Conservation (phyloP, 2,888 invertebrate species). For the Brachycybe producta region DNA sequence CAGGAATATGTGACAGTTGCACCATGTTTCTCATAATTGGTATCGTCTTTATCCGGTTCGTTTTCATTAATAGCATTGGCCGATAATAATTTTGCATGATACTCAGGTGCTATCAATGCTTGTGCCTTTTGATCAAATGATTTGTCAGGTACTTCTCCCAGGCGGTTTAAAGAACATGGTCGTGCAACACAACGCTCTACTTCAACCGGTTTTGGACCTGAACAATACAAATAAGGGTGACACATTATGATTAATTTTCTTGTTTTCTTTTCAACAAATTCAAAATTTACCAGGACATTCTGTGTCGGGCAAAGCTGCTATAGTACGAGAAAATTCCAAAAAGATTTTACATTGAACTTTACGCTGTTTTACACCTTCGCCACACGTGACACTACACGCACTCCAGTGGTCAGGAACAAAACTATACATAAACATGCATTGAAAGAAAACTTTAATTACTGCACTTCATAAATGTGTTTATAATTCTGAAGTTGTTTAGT, state of each 20-base stretch:
- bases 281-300: constrained; percentile 56
- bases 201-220: constrained; percentile 57
- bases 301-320: constrained; percentile 72
- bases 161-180: constrained; percentile 43
- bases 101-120: too few relatives aligned
- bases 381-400: constrained; percentile 80
- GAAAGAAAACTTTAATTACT: not conserved
- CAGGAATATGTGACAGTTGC: constrained; percentile 64
- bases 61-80: not conserved
- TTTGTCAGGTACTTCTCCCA: constrained; percentile 15
- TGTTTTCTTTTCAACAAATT: not conserved
- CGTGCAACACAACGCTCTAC: constrained; percentile 67
- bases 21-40: constrained; percentile 32
- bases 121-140: not conserved
- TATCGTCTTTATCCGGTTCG: constrained; percentile 26
- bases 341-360: constrained; percentile 90
- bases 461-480: too few relatives aligned
- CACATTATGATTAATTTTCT: not conserved
- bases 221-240: not conserved
- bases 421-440: constrained; percentile 40
- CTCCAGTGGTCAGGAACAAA: constrained; percentile 89
- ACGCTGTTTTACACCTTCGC: constrained; percentile 71
- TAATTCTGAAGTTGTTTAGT: too few relatives aligned
- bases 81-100: too few relatives aligned
- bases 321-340: constrained; percentile 76